A percentile compares a stretch with the other conserved stretches of the same genome.
Evolutionary conservation across 2,113 vertebrate species (phyloP).

Genomic region (Aptenodytes forsteri): DNA sequence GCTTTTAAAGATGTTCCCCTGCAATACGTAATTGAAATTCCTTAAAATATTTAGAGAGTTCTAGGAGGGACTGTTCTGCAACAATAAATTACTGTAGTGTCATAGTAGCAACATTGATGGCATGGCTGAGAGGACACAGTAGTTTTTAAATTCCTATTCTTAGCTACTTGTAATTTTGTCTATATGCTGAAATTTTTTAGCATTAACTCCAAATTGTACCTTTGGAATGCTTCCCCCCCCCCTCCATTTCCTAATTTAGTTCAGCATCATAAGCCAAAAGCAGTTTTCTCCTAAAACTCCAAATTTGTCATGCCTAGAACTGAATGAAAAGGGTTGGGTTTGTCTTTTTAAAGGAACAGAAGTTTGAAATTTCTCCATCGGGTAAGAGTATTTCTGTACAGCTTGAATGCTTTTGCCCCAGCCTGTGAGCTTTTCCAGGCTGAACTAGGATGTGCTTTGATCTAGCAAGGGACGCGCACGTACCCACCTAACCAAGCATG

Average conservation of each 20-base stretch:
- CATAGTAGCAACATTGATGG: not conserved
- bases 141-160: not conserved
- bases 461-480: accelerated
- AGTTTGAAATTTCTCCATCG: not conserved
- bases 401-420: not conserved
- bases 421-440: not conserved
- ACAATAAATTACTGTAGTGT: slow-evolving; percentile 35
- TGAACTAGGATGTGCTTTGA: not conserved
- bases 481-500: not conserved
- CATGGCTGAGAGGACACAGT: not conserved
- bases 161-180: not conserved
- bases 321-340: not conserved
- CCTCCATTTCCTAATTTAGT: not conserved
- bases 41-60: slow-evolving; percentile 62
- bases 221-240: not conserved
- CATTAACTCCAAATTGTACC: not conserved
- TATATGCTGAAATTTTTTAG: not conserved
- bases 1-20: not conserved
- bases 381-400: not conserved
- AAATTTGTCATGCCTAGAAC: not conserved
- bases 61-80: slow-evolving; percentile 34
- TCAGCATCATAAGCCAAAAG: not conserved
- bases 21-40: slow-evolving; percentile 38
- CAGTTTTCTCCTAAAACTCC: not conserved
- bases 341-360: not conserved